These are phyloP conservation scores for Otis tarda DNA, from an alignment of 2,113 vertebrate species.

Conservation along the genomic window DNA sequence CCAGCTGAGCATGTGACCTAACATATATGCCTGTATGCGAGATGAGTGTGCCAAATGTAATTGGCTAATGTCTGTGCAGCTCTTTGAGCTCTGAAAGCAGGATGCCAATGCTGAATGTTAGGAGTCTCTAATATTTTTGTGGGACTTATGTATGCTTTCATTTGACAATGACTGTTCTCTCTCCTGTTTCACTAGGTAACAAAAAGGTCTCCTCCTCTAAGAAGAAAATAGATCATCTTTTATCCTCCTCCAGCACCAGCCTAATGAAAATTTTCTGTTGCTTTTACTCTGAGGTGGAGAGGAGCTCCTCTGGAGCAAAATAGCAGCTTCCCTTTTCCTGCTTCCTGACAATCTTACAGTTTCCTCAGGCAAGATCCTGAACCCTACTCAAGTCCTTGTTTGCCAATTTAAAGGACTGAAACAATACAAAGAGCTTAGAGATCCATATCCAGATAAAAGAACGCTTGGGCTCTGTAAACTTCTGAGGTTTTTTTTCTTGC, in stretches of 20 bases:
- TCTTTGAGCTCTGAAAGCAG: not conserved
- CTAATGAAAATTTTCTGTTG: not conserved
- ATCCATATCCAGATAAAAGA: not conserved
- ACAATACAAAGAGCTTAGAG: not conserved
- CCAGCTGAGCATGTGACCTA: not conserved
- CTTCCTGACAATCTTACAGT: not conserved
- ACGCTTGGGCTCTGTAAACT: not conserved
- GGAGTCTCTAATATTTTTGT: not conserved
- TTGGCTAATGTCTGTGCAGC: slow-evolving; percentile 32
- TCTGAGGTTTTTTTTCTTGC: not conserved
- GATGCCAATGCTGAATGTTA: not conserved
- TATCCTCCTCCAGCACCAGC: not conserved
- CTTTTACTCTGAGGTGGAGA: not conserved
- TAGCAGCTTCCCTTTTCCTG: not conserved
- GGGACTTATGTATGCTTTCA: not conserved
- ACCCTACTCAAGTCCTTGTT: not conserved
- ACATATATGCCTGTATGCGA: not conserved
- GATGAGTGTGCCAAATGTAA: slow-evolving; percentile 2
- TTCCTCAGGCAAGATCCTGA: not conserved
- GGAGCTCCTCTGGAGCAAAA: not conserved
- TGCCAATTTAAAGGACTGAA: not conserved
- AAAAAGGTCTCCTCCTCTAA: not conserved
- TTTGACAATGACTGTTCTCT: not conserved
- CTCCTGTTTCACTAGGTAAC: not conserved
- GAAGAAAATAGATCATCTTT: not conserved